Conservation (phyloP, 2,113 vertebrate genomes). For the Sturnira hondurensis region DNA sequence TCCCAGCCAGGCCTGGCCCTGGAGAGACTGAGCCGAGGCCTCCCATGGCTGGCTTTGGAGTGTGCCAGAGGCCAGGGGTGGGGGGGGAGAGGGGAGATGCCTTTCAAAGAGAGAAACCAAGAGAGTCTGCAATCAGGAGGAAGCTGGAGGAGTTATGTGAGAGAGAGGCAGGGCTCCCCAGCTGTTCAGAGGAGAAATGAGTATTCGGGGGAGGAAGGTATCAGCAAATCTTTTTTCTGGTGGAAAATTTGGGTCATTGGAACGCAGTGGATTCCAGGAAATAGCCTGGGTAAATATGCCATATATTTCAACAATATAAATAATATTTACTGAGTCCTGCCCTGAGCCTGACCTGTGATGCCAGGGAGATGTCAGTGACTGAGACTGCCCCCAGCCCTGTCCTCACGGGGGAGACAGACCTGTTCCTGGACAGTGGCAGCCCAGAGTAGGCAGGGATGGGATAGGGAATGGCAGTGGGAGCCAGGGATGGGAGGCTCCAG, state of each 20-base stretch:
- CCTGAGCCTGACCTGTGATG: neutral
- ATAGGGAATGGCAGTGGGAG: neutral
- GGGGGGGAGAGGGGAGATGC: neutral
- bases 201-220: neutral
- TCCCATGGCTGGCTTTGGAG: neutral
- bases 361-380: neutral
- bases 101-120: neutral
- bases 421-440: neutral
- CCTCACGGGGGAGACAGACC: neutral
- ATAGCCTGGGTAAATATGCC: neutral
- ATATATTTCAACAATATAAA: neutral
- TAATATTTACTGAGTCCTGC: neutral
- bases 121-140: neutral
- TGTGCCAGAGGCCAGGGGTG: neutral
- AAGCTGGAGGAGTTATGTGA: neutral
- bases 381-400: neutral
- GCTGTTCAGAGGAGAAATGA: constrained; percentile 3
- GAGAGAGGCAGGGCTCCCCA: neutral
- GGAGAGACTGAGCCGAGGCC: neutral
- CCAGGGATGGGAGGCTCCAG: neutral
- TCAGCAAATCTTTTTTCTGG: neutral
- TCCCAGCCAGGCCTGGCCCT: neutral
- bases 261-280: constrained; percentile 34
- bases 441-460: neutral
- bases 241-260: neutral